These are phyloP conservation scores for Ceratina australensis DNA, from an alignment of 1,140 invertebrate species.

Conservation along the genomic window DNA sequence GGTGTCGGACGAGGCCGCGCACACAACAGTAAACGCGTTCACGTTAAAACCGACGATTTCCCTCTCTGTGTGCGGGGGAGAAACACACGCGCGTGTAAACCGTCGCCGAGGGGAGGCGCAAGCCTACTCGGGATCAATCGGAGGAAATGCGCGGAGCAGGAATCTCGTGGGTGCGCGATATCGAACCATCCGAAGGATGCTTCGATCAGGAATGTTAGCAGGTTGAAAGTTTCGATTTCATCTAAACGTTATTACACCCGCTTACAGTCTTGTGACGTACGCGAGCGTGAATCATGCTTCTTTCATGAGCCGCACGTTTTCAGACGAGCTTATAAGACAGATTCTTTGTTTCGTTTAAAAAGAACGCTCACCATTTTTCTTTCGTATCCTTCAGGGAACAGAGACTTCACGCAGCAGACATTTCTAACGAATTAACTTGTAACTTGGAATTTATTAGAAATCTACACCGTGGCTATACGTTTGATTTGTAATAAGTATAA, in stretches of 20 bases:
- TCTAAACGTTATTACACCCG: not conserved
- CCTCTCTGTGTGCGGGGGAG: conserved; percentile 30
- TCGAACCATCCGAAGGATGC: not conserved
- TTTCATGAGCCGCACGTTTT: not conserved
- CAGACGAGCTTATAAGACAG: not conserved
- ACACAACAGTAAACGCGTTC: conserved; percentile 30
- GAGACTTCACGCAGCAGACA: too few relatives aligned
- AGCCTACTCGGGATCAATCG: not conserved
- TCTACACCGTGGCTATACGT: too few relatives aligned
- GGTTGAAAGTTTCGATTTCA: not conserved
- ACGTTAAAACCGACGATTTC: conserved; percentile 21
- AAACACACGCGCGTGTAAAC: conserved; percentile 54
- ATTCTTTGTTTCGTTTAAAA: too few relatives aligned
- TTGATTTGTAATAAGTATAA: too few relatives aligned
- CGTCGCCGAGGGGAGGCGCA: conserved; percentile 25
- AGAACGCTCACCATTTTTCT: too few relatives aligned
- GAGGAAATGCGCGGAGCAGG: conserved; percentile 8
- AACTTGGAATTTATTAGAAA: not conserved
- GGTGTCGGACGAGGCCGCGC: conserved; percentile 26
- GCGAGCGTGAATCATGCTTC: not conserved
- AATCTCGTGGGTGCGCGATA: conserved; percentile 40
- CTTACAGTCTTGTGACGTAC: not conserved
- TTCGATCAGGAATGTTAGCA: too few relatives aligned
- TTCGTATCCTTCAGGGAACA: too few relatives aligned
- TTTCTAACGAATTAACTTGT: too few relatives aligned